Percentiles rank a stretch among this genome's conserved stretches.
phyloP scores from a whole-genome alignment of 2,113 vertebrate species.

The Solea senegalensis region DNA sequence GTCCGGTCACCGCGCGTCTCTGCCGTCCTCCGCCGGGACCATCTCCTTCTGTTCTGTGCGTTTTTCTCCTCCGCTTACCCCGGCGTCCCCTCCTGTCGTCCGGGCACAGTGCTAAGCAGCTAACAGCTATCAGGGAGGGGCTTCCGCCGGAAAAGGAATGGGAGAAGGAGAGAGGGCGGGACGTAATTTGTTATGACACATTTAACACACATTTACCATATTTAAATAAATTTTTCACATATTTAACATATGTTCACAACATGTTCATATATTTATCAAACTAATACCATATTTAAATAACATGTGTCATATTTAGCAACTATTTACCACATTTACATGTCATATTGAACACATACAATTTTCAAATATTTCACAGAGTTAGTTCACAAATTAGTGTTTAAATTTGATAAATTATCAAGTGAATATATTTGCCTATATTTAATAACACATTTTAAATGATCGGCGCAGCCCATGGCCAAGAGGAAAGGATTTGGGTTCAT shows the following conservation, averaged over 20 bases:
- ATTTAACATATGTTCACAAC: not conserved
- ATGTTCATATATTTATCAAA: no score
- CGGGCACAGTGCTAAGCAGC: conserved; percentile 42
- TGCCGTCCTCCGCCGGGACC: conserved; percentile 29
- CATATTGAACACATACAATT: no score
- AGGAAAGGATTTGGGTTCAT: no score
- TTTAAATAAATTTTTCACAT: not conserved
- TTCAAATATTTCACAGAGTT: no score
- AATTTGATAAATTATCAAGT: no score
- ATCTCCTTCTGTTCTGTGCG: conserved; percentile 21
- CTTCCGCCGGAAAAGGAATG: conserved; percentile 69
- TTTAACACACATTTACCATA: not conserved
- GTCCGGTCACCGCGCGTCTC: conserved; percentile 58
- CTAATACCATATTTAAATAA: no score
- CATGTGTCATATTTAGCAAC: no score
- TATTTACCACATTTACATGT: no score
- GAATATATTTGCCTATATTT: no score
- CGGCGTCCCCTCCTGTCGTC: conserved; percentile 37
- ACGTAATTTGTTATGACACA: not conserved
- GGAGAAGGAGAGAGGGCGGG: not conserved
- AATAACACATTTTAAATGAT: no score
- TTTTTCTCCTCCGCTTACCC: conserved; percentile 24
- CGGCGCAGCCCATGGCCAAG: no score
- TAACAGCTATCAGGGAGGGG: conserved; percentile 70
- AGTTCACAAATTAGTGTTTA: no score